phyloP scores from a whole-genome alignment of 2,113 vertebrate genomes.

The Heptranchias perlo region DNA sequence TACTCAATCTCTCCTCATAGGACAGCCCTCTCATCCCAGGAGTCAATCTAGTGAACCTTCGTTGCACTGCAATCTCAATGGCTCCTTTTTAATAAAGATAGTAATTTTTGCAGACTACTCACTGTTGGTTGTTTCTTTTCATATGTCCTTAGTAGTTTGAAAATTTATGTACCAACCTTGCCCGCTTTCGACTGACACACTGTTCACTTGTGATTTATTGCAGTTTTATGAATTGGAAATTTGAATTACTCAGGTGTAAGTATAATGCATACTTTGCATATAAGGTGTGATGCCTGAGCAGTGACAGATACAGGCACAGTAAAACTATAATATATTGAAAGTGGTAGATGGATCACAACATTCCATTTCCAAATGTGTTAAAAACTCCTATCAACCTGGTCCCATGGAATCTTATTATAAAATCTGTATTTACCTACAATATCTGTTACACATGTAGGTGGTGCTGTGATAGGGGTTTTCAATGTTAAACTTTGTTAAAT shows the following conservation, averaged over 20 bases:
- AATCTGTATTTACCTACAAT: not conserved
- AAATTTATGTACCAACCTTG: too few species aligned
- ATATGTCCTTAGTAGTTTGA: too few species aligned
- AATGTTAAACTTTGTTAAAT: not conserved
- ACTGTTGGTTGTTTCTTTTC: not conserved
- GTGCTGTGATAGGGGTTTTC: not conserved
- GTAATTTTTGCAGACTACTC: too few species aligned
- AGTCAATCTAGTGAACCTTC: too few species aligned
- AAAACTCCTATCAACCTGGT: not conserved
- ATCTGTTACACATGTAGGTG: not conserved
- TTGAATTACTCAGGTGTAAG: not conserved
- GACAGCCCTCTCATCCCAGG: too few species aligned
- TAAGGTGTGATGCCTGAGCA: not conserved
- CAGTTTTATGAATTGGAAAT: not conserved
- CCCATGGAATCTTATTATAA: not conserved
- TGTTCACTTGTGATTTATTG: not conserved
- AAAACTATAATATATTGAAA: not conserved
- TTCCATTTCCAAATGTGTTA: not conserved
- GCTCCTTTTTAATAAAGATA: too few species aligned
- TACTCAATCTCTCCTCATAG: too few species aligned
- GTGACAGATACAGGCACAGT: not conserved
- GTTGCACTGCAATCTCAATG: too few species aligned
- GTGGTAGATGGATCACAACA: not conserved
- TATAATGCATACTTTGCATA: not conserved
- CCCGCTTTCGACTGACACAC: not conserved